phyloP scores from a whole-genome alignment of 1,140 invertebrate genomes.

The Drosophila nikananu region DNA sequence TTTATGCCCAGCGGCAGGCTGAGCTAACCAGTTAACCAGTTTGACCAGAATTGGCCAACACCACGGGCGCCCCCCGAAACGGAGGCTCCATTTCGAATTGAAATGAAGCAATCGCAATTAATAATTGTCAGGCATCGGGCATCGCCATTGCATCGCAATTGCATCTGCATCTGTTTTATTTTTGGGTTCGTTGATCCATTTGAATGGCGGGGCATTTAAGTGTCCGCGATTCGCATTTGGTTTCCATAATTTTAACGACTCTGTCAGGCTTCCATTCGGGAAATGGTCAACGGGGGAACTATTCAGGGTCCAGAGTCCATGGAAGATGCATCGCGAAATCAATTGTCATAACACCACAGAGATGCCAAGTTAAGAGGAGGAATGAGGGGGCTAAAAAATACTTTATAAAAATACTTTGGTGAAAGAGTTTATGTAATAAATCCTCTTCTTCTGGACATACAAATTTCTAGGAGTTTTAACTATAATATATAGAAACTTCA shows the following conservation, averaged over 20 bases:
- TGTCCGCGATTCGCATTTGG: conserved; percentile 52
- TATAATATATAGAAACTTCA: too few relatives aligned
- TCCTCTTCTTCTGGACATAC: not conserved
- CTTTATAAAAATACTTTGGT: not conserved
- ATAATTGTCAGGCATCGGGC: conserved; percentile 24
- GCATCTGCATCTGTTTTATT: conserved; percentile 45
- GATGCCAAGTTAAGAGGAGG: not conserved
- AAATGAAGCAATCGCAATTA: conserved; percentile 64
- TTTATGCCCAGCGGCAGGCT: conserved; percentile 67
- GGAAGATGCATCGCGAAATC: conserved; percentile 50
- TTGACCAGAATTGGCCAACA: conserved; percentile 5
- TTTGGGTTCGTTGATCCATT: conserved; percentile 65
- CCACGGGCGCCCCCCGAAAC: conserved; percentile 1
- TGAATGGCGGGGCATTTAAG: conserved; percentile 48
- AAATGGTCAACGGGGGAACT: conserved; percentile 35
- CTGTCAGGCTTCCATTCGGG: conserved; percentile 22
- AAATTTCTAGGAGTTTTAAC: too few relatives aligned
- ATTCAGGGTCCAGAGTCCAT: conserved; percentile 16
- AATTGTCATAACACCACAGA: conserved; percentile 47
- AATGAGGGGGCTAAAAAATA: too few relatives aligned
- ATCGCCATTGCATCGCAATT: conserved; percentile 12
- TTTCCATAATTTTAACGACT: conserved; percentile 62
- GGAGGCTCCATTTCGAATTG: conserved; percentile 36
- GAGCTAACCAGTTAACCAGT: conserved; percentile 31
- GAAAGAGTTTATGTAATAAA: not conserved